Percentiles rank a stretch among this genome's conserved stretches.
Conservation (phyloP, 2,797 vertebrate genomes). For the Halcyon smyrnensis region DNA sequence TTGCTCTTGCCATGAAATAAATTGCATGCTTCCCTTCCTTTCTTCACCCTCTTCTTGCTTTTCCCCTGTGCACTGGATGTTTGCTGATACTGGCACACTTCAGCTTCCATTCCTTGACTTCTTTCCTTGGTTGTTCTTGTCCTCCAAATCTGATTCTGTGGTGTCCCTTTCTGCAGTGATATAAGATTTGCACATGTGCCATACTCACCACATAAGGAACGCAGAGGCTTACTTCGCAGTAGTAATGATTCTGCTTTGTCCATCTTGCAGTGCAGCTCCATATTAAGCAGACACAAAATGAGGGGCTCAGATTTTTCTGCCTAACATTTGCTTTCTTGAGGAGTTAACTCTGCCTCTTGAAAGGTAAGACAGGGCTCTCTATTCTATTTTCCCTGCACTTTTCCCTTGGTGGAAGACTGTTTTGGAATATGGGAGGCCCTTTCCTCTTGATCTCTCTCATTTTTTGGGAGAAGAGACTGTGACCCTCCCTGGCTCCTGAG, state of each 20-base stretch:
- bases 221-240: neutral
- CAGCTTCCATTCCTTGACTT: neutral
- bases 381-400: neutral
- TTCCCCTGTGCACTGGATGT: neutral
- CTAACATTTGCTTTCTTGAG: neutral
- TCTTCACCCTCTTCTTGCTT: neutral
- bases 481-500: too few species aligned
- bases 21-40: neutral
- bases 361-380: neutral
- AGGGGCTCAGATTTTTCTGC: neutral
- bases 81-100: neutral
- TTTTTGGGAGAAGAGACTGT: too few species aligned
- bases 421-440: neutral
- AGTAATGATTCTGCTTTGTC: neutral
- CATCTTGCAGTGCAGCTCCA: neutral
- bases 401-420: neutral
- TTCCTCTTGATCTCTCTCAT: too few species aligned
- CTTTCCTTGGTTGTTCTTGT: neutral
- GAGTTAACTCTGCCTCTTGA: neutral
- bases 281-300: neutral
- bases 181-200: accelerated
- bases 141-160: neutral
- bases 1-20: neutral
- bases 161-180: neutral
- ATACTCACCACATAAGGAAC: neutral